Base-by-base conservation (phyloP, 2,888 invertebrate species). In the Candidula unifasciata region DNA sequence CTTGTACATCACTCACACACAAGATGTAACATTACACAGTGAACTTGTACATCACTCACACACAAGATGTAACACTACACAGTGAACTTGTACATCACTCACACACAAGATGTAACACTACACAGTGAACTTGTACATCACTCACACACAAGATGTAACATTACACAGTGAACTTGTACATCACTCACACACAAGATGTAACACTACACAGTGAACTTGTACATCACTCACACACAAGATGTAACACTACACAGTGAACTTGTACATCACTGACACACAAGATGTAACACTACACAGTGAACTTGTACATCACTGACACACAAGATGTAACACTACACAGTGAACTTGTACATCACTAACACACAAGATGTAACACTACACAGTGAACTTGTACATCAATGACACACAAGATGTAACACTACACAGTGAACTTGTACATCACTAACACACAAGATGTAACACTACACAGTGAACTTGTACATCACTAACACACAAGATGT, bases 111-210 rank as follows among this genome's bases (percentile, higher is more conserved):
- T 13, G 13, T 10, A 13, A 44, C 44, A 44, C 44, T 10, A 44
- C 6, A n/a, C 6, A 44, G 44, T 44, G 5, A 21, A 60, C 24
- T 1, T 24, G 18, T 16, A 13, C n/a, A 60, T 6, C n/a, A n/a
- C 10, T 18, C 18, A 60, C 60, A 60, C 3, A 16, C 18, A 18
- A 60, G 18, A n/a, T 18, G 18, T 18, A 16, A 60, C 44, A 44
- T 16, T 60, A 60, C 5, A 60, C 60, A 60, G n/a, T 60, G 16
- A 60, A 60, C 18, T 24, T n/a, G 98, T 90, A 98, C 99, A 85
- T 99, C 96, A 24, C 99, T 99, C 87, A 98, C 94, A 24, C n/a
- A n/a, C n/a, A n/a, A n/a, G n/a, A n/a, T n/a, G 10, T 10, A 10
- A 44, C 44, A 44, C 3, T 44, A 44, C 3, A 44, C 3, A 44